Base-by-base conservation (phyloP, 2,113 vertebrate species). In the Empidonax traillii region DNA sequence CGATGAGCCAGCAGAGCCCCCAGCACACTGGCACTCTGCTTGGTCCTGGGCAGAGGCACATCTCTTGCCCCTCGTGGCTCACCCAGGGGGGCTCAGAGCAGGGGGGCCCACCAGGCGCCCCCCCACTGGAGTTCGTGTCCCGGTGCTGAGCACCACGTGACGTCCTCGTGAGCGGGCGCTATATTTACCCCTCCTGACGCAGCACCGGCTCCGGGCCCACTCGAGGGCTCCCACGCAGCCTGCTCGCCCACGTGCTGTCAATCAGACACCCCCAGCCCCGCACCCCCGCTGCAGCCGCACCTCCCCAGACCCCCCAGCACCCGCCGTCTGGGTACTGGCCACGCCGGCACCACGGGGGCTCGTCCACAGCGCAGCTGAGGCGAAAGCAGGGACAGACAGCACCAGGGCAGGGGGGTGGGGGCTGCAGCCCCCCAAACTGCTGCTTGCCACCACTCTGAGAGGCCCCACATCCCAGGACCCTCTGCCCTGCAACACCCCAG, bases 181-280 rank as follows among this genome's bases (percentile, higher is more conserved):
- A 90, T 71, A 95, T 95, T 96, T 92, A 90, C 90, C 89, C 84
- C 86, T 88, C 89, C 86, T 95, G 94, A 90, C 79, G 71, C 75
- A 92, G 91, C 94, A 51, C 16, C 67, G 6, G 91, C 91, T 88
- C 75, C 0, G 2, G 79, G 94, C 94, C 93, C 93, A 85, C 91
- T 11, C 49, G 1, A 35, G 92, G 71, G 71, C 79, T 86, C 96
- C 96, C 93, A 95, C 96, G 25, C 90, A 28, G 77, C 90, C 85
- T 28, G 4, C 69, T 25, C 61, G 1, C 96, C 95, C 95, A 49
- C 39, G 1, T 0, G 4, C 90, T 62, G 62, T 83, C 95, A 96
- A 55, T 95, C 96, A 96, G 62, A 7, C 85, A 0, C 94, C 90
- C 84, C 69, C 92, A 4, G 74, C 82, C 66, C 92, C 2, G 1